These are phyloP conservation scores for Allolobophora icterica DNA, from an alignment of 2,888 invertebrate genomes.

Conservation along the genomic window DNA sequence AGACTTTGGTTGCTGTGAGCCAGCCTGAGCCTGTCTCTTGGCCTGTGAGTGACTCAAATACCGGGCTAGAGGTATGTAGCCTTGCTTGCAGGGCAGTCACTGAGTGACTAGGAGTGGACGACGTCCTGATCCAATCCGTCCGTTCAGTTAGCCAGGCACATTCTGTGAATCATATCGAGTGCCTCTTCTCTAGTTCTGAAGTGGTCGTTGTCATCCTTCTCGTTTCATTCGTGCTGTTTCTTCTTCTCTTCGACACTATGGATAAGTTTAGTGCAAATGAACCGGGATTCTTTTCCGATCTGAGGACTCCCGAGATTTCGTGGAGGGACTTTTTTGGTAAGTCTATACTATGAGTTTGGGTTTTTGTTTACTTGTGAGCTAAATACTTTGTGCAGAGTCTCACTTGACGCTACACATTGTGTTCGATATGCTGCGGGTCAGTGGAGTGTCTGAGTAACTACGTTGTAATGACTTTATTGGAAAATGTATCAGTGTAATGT, in stretches of 20 bases:
- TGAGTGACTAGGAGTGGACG: background rate
- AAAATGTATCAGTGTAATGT: background rate
- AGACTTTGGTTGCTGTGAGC: background rate
- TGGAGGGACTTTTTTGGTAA: constrained; percentile 26
- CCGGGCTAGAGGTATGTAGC: background rate
- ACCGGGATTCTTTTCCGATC: background rate
- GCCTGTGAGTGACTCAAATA: background rate
- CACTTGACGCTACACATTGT: background rate
- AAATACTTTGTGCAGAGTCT: background rate
- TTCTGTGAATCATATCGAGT: background rate
- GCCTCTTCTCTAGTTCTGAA: background rate
- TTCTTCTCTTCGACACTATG: background rate
- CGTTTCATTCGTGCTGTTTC: background rate
- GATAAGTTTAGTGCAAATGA: background rate
- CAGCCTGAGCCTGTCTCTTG: background rate
- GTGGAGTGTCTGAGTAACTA: background rate
- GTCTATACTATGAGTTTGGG: background rate
- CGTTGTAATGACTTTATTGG: background rate
- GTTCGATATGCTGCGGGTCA: no score
- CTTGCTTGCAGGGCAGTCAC: background rate
- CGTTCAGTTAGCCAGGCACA: background rate
- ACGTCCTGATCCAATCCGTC: background rate
- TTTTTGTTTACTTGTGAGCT: background rate
- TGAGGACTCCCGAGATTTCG: background rate
- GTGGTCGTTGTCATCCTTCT: background rate